These are phyloP conservation scores for Drosophila triauraria DNA, from an alignment of 1,140 invertebrate genomes.

Conservation along the genomic window DNA sequence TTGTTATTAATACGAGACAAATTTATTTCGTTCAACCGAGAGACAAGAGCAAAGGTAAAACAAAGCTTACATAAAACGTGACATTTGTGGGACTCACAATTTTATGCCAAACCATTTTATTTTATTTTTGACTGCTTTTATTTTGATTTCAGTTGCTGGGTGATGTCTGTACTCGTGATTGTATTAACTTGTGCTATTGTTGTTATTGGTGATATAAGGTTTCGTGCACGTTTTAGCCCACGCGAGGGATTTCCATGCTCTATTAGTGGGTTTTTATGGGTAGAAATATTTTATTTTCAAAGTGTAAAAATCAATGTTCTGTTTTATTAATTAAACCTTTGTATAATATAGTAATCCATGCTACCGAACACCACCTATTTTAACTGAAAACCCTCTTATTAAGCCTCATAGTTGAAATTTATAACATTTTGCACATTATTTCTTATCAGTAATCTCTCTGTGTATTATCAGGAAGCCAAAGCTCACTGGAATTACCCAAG, in stretches of 20 bases:
- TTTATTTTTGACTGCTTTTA: slow-evolving; percentile 12
- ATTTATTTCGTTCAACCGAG: slow-evolving; percentile 28
- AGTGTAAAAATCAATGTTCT: background rate
- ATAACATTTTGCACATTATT: background rate
- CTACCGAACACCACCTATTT: background rate
- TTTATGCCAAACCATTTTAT: slow-evolving; percentile 31
- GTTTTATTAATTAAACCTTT: background rate
- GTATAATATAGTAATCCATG: background rate
- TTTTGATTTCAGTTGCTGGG: slow-evolving; percentile 20
- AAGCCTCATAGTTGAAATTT: background rate
- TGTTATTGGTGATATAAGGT: slow-evolving; percentile 34
- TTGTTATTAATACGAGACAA: slow-evolving; percentile 43
- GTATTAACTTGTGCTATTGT: slow-evolving; percentile 10
- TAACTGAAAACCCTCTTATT: background rate
- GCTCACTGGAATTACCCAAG: slow-evolving; percentile 7
- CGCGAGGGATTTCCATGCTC: slow-evolving; percentile 24
- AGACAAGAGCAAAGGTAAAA: slow-evolving; percentile 5
- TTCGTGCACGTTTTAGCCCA: slow-evolving; percentile 52
- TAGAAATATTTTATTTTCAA: background rate
- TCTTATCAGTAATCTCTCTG: slow-evolving; percentile 10
- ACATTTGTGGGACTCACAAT: slow-evolving; percentile 62
- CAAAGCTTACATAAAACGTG: slow-evolving; percentile 65
- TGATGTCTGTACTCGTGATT: slow-evolving; percentile 23
- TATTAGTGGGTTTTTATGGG: background rate
- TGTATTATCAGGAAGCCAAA: background rate